Evolutionary conservation across 2,888 invertebrate genomes (phyloP), one percentile per base, ranked within the genome.

Genomic region (Hydropsyche betteni): DNA sequence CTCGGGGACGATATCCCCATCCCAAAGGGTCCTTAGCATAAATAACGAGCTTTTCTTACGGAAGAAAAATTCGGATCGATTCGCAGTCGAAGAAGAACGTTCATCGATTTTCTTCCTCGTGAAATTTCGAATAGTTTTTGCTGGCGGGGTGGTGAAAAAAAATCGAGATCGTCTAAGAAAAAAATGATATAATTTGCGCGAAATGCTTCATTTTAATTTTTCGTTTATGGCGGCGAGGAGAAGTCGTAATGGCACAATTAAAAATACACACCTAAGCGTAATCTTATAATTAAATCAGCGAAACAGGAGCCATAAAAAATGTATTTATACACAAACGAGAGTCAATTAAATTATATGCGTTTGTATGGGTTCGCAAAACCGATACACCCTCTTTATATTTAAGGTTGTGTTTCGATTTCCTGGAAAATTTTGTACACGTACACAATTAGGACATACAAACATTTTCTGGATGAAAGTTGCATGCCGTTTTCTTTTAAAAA

Each of bases 21-120:
- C 4, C 36, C 53, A 5, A 36, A 36, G 64, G 34, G 61, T 55
- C 72, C 72, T 72, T 58, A 44, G 58, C 36, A 72, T 72, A 72
- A 72, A 72, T 72, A 72, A 72, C 72, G 72, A 61, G 58, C 64
- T 38, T 61, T 53, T 72, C 58, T 44, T 24, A 24, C 52, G 14
- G 34, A 36, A 64, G 58, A 72, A 72, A 58, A 72, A 72, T 34
- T 72, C 36, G 38, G n/a, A 34, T 52, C 70, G 34, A 53, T 52
- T 52, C 70, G 52, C 53, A 16, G 34, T 8, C 64, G 64, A 34
- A 36, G 64, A 64, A 34, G 64, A 64, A 34, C n/a, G 34, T 4
- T 64, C 36, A 64, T 64, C 36, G 34, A 36, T 64, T 34, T 51
- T 34, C 36, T 34, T 34, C 36, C 36, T 6, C 64, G 7, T 8